Evolutionary conservation across 2,888 invertebrate genomes (phyloP), one percentile per base, ranked within the genome.

Genomic region (Caenorhabditis imperialis): DNA sequence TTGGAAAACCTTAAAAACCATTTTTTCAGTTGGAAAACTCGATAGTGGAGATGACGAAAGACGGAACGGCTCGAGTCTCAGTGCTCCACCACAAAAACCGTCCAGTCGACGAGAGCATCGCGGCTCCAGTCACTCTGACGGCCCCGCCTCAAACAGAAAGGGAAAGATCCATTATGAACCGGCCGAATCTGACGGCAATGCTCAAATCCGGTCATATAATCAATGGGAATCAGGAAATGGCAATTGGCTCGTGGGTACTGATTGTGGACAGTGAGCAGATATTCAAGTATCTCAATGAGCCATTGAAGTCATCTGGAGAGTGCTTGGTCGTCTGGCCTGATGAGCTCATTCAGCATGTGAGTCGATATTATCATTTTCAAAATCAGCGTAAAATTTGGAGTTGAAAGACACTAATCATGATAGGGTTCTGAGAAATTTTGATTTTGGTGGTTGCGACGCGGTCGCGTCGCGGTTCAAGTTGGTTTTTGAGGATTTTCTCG

Each of bases 281-380:
- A 5, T 81, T 82, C 70, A 77, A 77, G 47, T 75, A 65, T 47
- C 74, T 87, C 5, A 84, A 86, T 58, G 86, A 86, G 42, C 85
- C 84, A 14, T 50, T 86, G n/a, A 83, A 78, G 47, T 69, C 81
- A 2, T 82, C 84, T 2, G 84, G 84, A 18, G 81, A 83, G 33
- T 78, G 80, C 37, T 74, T 88, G 25, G 95, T 96, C n/a, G 92
- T 92, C 81, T 98, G 97, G 97, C 97, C 97, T 0, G 93, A 93
- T 82, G 95, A 96, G 88, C 92, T 92, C 14, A 53, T 78, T n/a
- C 65, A 79, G 54, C 70, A 70, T 53, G 76, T 81, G 33, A 62
- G 72, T 60, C n/a, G n/a, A n/a, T n/a, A n/a, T n/a, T n/a, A n/a
- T n/a, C n/a, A n/a, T n/a, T n/a, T n/a, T n/a, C n/a, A n/a, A 23